Percentiles rank a stretch among this genome's conserved stretches.
Evolutionary conservation across 2,113 vertebrate genomes (phyloP).

Genomic region (Seriola dumerili): DNA sequence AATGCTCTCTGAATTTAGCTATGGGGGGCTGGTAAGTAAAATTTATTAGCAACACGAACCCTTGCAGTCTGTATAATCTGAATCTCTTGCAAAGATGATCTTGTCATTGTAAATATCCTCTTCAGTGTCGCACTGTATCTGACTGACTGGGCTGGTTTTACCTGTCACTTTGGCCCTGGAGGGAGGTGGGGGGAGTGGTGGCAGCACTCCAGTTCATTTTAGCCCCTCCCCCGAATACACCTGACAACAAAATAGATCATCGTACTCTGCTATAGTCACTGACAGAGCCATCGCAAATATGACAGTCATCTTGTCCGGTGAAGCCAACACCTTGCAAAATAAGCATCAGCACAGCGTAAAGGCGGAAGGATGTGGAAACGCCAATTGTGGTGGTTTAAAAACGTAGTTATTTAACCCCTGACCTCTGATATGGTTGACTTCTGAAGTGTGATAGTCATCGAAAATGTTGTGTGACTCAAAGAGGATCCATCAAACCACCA

Average conservation of each 20-base stretch:
- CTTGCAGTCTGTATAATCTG: neutral
- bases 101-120: neutral
- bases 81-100: neutral
- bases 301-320: slow-evolving; percentile 23
- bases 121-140: neutral
- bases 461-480: neutral
- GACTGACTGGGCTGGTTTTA: slow-evolving; percentile 56
- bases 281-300: slow-evolving; percentile 50
- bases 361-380: neutral
- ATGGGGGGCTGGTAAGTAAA: neutral
- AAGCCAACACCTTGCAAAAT: neutral
- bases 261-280: neutral
- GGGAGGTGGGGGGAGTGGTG: neutral
- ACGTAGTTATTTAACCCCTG: neutral
- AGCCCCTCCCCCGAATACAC: slow-evolving; percentile 55
- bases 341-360: neutral
- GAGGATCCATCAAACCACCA: neutral
- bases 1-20: neutral
- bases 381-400: slow-evolving; percentile 7
- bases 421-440: neutral
- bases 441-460: neutral
- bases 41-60: neutral
- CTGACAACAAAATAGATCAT: slow-evolving; percentile 26
- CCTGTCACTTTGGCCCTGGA: slow-evolving; percentile 21
- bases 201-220: neutral